A percentile compares a stretch with the other conserved stretches of the same genome.
phyloP scores from a whole-genome alignment of 2,888 invertebrate genomes.

The Stenichneumon culpator region DNA sequence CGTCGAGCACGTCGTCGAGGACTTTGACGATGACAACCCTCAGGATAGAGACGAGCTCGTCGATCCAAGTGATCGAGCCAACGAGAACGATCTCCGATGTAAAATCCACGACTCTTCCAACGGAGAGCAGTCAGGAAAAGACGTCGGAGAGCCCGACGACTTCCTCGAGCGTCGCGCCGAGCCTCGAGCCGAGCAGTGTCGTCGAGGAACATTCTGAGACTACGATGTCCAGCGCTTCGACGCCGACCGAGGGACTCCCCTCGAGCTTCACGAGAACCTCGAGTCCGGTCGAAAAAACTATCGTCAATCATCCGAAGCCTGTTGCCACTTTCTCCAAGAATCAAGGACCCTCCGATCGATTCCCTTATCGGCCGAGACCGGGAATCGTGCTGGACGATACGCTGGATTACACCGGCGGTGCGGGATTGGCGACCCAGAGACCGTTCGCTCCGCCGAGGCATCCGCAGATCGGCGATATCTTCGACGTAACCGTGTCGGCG shows the following conservation, averaged over 20 bases:
- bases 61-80: constrained; percentile 81
- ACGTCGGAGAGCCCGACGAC: constrained; percentile 59
- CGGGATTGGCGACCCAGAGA: constrained; percentile 85
- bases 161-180: constrained; percentile 72
- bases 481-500: constrained; percentile 95
- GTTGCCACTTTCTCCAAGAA: constrained; percentile 70
- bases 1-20: constrained; percentile 61
- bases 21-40: constrained; percentile 75
- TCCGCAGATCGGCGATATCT: constrained; percentile 90
- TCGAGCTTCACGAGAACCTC: constrained; percentile 72
- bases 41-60: constrained; percentile 82
- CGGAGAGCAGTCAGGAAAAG: constrained; percentile 63
- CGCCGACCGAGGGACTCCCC: constrained; percentile 85
- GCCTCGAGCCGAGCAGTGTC: constrained; percentile 66
- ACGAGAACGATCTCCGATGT: constrained; percentile 74
- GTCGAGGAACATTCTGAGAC: constrained; percentile 48
- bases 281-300: constrained; percentile 62
- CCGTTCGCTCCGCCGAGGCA: constrained; percentile 84
- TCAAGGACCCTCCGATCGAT: constrained; percentile 78
- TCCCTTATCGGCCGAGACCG: constrained; percentile 91
- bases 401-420: constrained; percentile 84
- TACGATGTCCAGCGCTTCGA: constrained; percentile 72
- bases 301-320: constrained; percentile 64
- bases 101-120: constrained; percentile 72
- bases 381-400: constrained; percentile 94